Percentiles rank a stretch among this genome's conserved stretches.
phyloP scores from a whole-genome alignment of 2,888 invertebrate species.

The Acanthococcus lagerstroemiae region DNA sequence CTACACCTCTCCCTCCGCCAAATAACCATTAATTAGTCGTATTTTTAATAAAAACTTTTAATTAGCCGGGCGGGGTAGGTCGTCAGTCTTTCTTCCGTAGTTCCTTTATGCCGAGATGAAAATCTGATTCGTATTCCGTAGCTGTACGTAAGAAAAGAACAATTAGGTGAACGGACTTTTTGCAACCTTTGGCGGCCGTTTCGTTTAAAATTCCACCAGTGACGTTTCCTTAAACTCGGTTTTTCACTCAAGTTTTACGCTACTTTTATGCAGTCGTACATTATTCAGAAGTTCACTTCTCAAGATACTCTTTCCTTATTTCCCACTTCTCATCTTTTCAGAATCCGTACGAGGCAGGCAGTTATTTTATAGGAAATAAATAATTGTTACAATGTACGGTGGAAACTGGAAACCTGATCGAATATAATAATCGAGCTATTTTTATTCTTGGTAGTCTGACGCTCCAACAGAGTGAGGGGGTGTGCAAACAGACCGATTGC shows the following conservation, averaged over 20 bases:
- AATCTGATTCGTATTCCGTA: conserved; percentile 25
- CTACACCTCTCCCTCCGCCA: too few species aligned
- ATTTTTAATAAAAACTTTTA: conserved; percentile 28
- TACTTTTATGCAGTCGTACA: conserved; percentile 30
- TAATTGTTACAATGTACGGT: too few species aligned
- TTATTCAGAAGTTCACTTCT: conserved; percentile 27
- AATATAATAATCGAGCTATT: too few species aligned
- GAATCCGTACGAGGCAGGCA: too few species aligned
- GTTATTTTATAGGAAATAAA: too few species aligned
- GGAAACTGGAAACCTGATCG: too few species aligned
- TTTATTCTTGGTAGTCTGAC: too few species aligned
- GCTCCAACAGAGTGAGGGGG: too few species aligned
- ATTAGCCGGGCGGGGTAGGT: conserved; percentile 14
- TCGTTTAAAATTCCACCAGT: conserved; percentile 27
- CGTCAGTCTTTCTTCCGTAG: background rate
- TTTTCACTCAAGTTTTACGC: conserved; percentile 27
- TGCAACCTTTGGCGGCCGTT: conserved; percentile 28
- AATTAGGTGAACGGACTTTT: conserved; percentile 29
- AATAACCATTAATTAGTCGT: conserved; percentile 15
- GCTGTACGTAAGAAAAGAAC: conserved; percentile 28
- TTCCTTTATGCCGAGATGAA: background rate
- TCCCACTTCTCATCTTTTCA: too few species aligned
- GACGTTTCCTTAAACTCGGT: conserved; percentile 27
- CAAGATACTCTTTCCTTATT: background rate
- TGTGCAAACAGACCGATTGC: too few species aligned